These are phyloP conservation scores for Drosophila tanythrix DNA, from an alignment of 2,888 invertebrate species.

Conservation along the genomic window DNA sequence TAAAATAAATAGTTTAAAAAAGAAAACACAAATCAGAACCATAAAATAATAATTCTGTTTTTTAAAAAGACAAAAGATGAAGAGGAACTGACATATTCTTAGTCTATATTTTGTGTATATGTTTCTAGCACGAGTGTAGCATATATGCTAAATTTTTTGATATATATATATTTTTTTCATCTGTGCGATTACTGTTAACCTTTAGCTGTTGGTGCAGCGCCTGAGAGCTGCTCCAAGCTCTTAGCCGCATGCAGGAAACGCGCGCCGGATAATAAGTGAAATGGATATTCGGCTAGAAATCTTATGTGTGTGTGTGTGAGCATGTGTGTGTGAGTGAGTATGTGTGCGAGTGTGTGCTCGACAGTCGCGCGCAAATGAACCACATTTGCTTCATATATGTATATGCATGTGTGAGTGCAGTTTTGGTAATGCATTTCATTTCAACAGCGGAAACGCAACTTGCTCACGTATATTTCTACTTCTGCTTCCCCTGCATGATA, in stretches of 20 bases:
- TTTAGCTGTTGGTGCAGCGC: constrained; percentile 37
- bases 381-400: constrained; percentile 26
- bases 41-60: not conserved
- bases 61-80: not conserved
- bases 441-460: constrained; percentile 76
- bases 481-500: constrained; percentile 1
- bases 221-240: constrained; percentile 39
- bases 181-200: constrained; percentile 21
- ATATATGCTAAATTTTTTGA: too few species aligned
- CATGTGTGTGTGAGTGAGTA: not conserved
- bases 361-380: constrained; percentile 68
- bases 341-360: constrained; percentile 50
- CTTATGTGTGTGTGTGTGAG: constrained; percentile 4
- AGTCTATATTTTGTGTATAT: too few species aligned
- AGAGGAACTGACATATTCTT: fast-evolving
- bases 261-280: constrained; percentile 76
- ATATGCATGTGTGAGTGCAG: constrained; percentile 43
- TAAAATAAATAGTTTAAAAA: not conserved
- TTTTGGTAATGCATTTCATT: constrained; percentile 76
- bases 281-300: constrained; percentile 63
- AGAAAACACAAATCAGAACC: not conserved
- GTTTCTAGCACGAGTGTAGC: not conserved
- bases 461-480: constrained; percentile 45
- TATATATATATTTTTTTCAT: not conserved
- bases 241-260: constrained; percentile 60